A percentile compares a stretch with the other conserved stretches of the same genome.
These are phyloP conservation scores for Dolichotis patagonum DNA, from an alignment of 2,113 vertebrate species.

Conservation along the genomic window DNA sequence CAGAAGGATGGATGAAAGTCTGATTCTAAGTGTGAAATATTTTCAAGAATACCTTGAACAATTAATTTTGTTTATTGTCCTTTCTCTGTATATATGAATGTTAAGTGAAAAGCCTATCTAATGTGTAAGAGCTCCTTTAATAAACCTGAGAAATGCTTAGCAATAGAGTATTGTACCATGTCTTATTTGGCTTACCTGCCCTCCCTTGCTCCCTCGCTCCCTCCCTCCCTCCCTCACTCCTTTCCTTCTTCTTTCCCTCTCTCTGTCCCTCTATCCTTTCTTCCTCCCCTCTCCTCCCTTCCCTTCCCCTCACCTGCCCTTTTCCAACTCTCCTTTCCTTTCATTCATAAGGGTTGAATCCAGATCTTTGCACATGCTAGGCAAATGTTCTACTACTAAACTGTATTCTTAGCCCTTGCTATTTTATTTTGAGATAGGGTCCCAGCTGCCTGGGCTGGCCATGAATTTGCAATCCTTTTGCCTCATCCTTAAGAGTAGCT, in stretches of 20 bases:
- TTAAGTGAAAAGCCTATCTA: constrained; percentile 34
- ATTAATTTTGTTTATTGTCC: constrained; percentile 54
- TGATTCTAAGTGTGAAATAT: constrained; percentile 27
- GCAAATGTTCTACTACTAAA: not conserved
- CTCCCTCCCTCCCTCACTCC: not conserved
- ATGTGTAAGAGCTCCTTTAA: constrained; percentile 2
- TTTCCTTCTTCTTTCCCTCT: not conserved
- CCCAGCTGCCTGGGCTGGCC: not conserved
- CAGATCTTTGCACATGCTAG: not conserved
- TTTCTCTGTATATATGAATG: constrained; percentile 30
- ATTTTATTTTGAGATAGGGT: not conserved
- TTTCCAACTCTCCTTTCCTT: not conserved
- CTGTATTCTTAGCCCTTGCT: not conserved
- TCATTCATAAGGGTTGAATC: not conserved
- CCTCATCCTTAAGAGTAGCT: not conserved
- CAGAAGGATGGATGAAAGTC: not conserved
- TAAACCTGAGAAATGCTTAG: constrained; percentile 38
- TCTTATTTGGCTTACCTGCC: not conserved
- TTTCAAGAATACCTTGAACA: constrained; percentile 49
- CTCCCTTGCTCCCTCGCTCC: not conserved
- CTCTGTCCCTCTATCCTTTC: not conserved
- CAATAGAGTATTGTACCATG: not conserved
- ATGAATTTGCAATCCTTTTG: not conserved
- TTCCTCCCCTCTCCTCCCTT: not conserved
- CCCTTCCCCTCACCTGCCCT: not conserved